Percentiles rank a stretch among this genome's conserved stretches.
Evolutionary conservation across 2,113 vertebrate species (phyloP).

Genomic region (Illadopsis cleaveri): DNA sequence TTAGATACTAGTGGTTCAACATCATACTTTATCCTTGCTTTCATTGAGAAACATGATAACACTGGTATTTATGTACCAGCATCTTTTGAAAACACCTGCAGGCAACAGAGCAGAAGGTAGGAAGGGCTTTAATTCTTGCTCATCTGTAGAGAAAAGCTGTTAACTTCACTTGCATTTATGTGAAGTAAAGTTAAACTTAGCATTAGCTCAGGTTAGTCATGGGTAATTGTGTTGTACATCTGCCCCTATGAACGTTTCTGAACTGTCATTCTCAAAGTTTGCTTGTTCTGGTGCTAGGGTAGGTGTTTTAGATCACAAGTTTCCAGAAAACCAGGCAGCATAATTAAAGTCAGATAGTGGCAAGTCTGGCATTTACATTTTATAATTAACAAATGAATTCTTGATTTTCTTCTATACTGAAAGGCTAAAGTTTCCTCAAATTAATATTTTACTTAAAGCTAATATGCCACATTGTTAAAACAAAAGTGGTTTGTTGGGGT

Average conservation of each 20-base stretch:
- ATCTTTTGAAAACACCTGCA: background rate
- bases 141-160: background rate
- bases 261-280: background rate
- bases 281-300: background rate
- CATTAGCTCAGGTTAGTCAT: background rate
- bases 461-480: background rate
- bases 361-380: background rate
- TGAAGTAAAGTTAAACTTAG: constrained; percentile 32
- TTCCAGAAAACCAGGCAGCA: background rate
- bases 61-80: background rate
- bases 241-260: background rate
- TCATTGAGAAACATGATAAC: background rate
- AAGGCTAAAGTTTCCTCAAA: background rate
- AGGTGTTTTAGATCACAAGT: background rate
- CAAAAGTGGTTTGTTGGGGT: background rate
- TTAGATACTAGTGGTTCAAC: background rate
- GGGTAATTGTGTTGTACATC: background rate
- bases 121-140: background rate
- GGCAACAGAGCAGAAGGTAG: background rate
- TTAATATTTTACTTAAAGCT: background rate
- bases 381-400: background rate
- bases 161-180: background rate
- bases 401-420: constrained; percentile 40
- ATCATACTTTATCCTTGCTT: background rate
- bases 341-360: background rate